Percentiles rank a stretch among this genome's conserved stretches.
Evolutionary conservation across 2,888 invertebrate species (phyloP).

Genomic region (Folsomia manolachei): DNA sequence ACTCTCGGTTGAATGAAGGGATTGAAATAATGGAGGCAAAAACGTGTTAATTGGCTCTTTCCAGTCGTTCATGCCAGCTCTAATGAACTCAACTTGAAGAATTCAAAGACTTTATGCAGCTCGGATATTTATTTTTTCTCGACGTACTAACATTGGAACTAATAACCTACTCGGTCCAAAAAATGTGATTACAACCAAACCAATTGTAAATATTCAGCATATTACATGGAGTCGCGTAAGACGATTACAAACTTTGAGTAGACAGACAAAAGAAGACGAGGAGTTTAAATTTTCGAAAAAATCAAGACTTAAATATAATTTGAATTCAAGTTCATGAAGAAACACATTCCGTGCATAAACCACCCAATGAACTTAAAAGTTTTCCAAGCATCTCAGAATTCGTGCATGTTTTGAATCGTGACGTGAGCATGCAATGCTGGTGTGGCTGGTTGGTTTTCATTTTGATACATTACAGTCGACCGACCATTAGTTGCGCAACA

Average conservation of each 20-base stretch:
- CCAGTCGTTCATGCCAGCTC: slow-evolving; percentile 21
- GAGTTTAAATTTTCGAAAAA: background rate
- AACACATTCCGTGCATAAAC: background rate
- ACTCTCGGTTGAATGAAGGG: background rate
- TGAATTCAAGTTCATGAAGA: background rate
- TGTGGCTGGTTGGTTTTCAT: background rate
- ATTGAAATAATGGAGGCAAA: slow-evolving; percentile 21
- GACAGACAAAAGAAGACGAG: too few relatives aligned
- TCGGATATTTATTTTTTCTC: too few relatives aligned
- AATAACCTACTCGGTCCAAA: background rate
- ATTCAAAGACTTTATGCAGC: background rate
- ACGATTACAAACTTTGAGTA: background rate
- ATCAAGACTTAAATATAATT: background rate
- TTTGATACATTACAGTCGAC: background rate
- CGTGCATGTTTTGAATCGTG: background rate
- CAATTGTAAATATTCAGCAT: too few relatives aligned
- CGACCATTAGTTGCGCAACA: slow-evolving; percentile 8
- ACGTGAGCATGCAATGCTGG: background rate
- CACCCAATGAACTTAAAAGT: background rate
- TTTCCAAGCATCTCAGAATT: background rate
- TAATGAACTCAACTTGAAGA: slow-evolving; percentile 26
- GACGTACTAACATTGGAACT: too few relatives aligned
- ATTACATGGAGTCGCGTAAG: background rate
- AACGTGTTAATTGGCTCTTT: slow-evolving; percentile 32
- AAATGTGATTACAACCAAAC: background rate